These are phyloP conservation scores for Pipistrellus nathusii DNA, from an alignment of 2,797 vertebrate genomes.

Conservation along the genomic window DNA sequence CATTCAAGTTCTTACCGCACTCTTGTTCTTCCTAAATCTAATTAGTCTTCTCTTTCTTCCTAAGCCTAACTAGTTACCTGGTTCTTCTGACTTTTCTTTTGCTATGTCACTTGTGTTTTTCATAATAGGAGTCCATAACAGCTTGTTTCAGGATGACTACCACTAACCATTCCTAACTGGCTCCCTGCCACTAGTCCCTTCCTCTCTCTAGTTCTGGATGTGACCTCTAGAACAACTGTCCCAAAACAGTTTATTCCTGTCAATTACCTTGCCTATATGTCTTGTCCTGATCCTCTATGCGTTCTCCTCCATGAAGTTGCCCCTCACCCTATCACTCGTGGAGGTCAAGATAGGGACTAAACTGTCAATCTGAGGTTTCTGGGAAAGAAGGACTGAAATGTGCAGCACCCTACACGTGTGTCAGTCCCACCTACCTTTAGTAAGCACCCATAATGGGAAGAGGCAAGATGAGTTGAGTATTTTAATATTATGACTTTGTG, in stretches of 20 bases:
- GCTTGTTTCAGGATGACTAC: not conserved
- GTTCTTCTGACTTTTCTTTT: slow-evolving; percentile 18
- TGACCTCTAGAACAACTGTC: not conserved
- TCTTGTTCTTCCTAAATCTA: slow-evolving; percentile 26
- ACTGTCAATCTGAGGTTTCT: not conserved
- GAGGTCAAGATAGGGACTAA: not conserved
- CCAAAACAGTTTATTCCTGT: not conserved
- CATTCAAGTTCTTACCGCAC: slow-evolving; percentile 13
- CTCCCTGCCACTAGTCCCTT: not conserved
- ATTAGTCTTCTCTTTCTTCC: not conserved
- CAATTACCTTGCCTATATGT: not conserved
- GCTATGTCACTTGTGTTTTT: not conserved
- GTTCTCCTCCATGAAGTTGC: not conserved
- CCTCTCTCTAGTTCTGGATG: not conserved
- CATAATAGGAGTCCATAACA: not conserved
- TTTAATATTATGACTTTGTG: not conserved
- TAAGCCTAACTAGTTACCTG: slow-evolving; percentile 8
- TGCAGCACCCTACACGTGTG: not conserved
- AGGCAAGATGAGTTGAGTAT: not conserved
- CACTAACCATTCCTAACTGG: not conserved
- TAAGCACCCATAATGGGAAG: not conserved
- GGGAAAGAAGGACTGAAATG: not conserved
- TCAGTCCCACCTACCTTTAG: not conserved
- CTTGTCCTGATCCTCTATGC: not conserved
- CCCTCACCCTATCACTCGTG: not conserved